Evolutionary conservation across 2,113 vertebrate genomes (phyloP).

Genomic region (Telmatochromis sp.): DNA sequence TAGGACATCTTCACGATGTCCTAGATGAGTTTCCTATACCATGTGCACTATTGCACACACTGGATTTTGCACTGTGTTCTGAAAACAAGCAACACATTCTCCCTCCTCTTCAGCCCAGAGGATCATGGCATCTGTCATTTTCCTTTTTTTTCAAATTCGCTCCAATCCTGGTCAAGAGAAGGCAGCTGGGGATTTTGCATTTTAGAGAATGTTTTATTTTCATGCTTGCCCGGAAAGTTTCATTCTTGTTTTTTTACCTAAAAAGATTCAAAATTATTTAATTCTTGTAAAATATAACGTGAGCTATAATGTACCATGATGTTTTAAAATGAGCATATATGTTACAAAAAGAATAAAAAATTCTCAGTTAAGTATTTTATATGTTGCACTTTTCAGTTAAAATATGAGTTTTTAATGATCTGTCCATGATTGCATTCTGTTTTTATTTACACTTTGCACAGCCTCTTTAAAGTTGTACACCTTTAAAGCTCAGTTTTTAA

Average conservation of each 20-base stretch:
- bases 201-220: neutral
- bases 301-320: neutral
- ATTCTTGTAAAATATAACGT: neutral
- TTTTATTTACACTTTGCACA: neutral
- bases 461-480: neutral
- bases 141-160: neutral
- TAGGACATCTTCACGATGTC: neutral
- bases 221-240: neutral
- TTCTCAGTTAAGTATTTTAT: neutral
- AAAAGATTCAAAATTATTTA: neutral
- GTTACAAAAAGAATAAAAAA: neutral
- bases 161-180: neutral
- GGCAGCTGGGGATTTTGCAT: neutral
- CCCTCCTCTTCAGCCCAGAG: neutral
- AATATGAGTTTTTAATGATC: neutral
- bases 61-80: neutral
- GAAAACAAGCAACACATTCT: neutral
- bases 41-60: neutral
- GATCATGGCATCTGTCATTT: neutral
- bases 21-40: neutral
- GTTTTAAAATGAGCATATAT: neutral
- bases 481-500: neutral
- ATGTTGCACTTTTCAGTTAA: neutral
- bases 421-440: neutral
- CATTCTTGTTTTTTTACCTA: neutral